Evolutionary conservation across 1,140 invertebrate species (phyloP).

Genomic region (Caenorhabditis inopinata): DNA sequence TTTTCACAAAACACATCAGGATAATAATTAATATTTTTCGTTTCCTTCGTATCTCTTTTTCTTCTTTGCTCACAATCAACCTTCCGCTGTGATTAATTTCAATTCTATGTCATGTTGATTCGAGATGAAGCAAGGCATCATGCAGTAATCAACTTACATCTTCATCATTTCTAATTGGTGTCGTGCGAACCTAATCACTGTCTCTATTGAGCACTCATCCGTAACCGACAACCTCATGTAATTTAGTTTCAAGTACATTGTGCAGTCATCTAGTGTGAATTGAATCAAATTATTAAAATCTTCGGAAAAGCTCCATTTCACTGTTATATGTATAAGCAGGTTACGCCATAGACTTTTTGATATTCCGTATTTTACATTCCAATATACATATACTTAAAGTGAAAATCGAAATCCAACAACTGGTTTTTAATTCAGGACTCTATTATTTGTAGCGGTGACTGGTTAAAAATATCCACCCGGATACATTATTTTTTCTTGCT

Average conservation of each 20-base stretch:
- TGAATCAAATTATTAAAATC: too few relatives aligned
- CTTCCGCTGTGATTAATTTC: constrained; percentile 5
- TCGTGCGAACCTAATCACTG: neutral
- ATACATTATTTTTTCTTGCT: neutral
- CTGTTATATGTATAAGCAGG: too few relatives aligned
- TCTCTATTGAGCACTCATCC: neutral
- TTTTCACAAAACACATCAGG: neutral
- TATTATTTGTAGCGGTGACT: neutral
- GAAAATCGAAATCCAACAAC: too few relatives aligned
- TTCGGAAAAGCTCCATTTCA: too few relatives aligned
- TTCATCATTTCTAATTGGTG: constrained; percentile 20
- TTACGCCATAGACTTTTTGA: too few relatives aligned
- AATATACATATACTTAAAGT: too few relatives aligned
- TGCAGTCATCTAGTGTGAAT: neutral
- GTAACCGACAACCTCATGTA: constrained; percentile 2
- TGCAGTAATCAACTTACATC: neutral
- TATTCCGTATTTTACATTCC: too few relatives aligned
- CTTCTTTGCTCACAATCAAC: neutral
- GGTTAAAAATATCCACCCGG: too few relatives aligned
- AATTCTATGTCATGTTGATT: neutral
- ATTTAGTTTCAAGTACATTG: neutral
- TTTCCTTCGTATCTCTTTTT: neutral
- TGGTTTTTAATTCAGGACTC: too few relatives aligned
- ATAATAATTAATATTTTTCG: neutral
- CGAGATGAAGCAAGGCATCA: neutral